Percentiles rank a stretch among this genome's conserved stretches.
These are phyloP conservation scores for Cheirogaleus medius DNA, from an alignment of 2,113 vertebrate genomes.

Conservation along the genomic window DNA sequence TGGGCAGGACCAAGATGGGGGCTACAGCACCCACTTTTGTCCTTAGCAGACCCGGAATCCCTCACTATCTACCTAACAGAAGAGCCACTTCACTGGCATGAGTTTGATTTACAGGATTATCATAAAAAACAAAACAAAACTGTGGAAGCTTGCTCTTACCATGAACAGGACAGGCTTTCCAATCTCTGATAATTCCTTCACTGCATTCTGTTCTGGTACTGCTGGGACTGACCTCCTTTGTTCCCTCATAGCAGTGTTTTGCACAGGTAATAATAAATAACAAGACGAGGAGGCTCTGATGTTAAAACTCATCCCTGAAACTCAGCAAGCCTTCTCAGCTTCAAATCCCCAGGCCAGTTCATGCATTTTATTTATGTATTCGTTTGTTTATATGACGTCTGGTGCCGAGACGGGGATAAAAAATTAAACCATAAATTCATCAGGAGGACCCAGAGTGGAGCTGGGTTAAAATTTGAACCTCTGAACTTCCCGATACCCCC, in stretches of 20 bases:
- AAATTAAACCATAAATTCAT: constrained; percentile 65
- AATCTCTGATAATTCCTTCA: not conserved
- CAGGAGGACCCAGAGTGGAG: not conserved
- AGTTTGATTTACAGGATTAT: not conserved
- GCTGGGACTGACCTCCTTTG: constrained; percentile 61
- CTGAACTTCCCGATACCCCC: constrained; percentile 42
- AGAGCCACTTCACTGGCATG: not conserved
- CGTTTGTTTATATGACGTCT: constrained; percentile 63
- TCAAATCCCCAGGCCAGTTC: constrained; percentile 37
- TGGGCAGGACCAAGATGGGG: no score
- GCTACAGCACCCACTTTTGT: no score
- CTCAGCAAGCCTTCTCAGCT: constrained; percentile 28
- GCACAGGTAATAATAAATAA: constrained; percentile 59
- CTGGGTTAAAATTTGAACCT: constrained; percentile 54
- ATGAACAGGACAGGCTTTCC: not conserved
- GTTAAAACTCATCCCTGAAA: constrained; percentile 42
- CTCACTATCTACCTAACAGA: no score
- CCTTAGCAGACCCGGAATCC: no score
- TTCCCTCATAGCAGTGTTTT: constrained; percentile 56
- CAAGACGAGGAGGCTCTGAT: constrained; percentile 48
- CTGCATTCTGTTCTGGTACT: not conserved
- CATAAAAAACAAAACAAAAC: not conserved
- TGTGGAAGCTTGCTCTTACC: not conserved
- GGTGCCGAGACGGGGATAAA: not conserved
- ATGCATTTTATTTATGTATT: constrained; percentile 65